A percentile compares a stretch with the other conserved stretches of the same genome.
phyloP scores from a whole-genome alignment of 2,888 invertebrate species.

The Tipula lateralis region DNA sequence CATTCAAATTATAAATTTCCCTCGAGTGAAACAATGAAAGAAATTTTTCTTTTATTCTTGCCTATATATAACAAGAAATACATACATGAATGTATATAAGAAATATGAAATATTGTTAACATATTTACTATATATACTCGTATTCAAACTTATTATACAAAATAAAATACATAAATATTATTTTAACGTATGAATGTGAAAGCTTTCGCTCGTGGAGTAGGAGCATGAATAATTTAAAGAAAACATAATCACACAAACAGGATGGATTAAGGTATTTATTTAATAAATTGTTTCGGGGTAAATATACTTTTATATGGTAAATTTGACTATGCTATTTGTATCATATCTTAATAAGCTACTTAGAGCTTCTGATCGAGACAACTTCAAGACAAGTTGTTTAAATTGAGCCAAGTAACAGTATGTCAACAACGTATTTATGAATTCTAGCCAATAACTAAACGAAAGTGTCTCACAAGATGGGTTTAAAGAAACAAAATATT shows the following conservation, averaged over 20 bases:
- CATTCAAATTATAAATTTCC: background rate
- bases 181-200: background rate
- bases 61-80: background rate
- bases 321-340: too few species aligned
- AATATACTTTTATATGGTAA: too few species aligned
- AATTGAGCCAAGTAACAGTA: too few species aligned
- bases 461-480: too few species aligned
- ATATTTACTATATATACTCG: background rate
- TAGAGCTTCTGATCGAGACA: too few species aligned
- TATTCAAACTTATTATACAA: background rate
- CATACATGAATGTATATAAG: background rate
- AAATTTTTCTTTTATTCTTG: background rate
- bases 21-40: conserved; percentile 24
- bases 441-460: too few species aligned
- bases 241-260: background rate
- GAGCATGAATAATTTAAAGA: background rate
- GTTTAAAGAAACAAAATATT: too few species aligned
- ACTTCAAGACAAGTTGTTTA: too few species aligned
- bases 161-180: background rate
- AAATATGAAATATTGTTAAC: conserved; percentile 4
- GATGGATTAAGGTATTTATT: background rate
- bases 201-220: background rate
- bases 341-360: too few species aligned
- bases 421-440: too few species aligned
- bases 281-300: background rate